Evolutionary conservation across 2,113 vertebrate species (phyloP), one percentile per base, ranked within the genome.

Genomic region (Poicephalus gulielmi): DNA sequence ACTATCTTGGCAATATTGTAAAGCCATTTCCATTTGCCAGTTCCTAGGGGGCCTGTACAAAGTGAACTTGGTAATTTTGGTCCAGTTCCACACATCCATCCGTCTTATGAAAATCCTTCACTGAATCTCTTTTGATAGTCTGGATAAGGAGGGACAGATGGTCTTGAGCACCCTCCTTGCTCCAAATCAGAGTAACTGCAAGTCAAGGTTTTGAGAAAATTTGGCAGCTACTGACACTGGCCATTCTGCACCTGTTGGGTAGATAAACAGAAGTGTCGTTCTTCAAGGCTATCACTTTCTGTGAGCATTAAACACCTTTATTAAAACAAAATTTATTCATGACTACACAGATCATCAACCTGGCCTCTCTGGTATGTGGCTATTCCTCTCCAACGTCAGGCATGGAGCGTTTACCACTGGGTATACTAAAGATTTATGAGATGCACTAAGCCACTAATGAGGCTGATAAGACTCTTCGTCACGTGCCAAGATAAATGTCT

Each of bases 311-410:
- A 88, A 93, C 86, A 95, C 95, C 83, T 96, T 97, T 95, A 96
- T 95, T 96, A 96, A 95, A 95, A 67, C 80, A 89, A 91, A 95
- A 97, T 95, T 92, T 96, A 96, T 96, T 97, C 88, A 84, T 92
- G 88, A 91, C 94, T 96, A n/a, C 83, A 95, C 86, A 97, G 94
- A 95, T 96, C 94, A 93, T 95, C 92, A 94, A 81, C 94, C 92
- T 71, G 86, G 92, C 88, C 90, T 96, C 90, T 92, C 88, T 52
- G 83, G 80, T 90, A 92, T 88, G 92, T 92, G 92, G 88, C 94
- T 90, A 33, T 93, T 96, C 88, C 88, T 86, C 83, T 86, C 83
- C 94, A 94, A 64, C 93, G 94, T 78, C 83, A 94, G 86, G 80
- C 88, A 92, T 27, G 86, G 90, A 92, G 92, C 88, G 30, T 92